These are phyloP conservation scores for Cladopsammia gracilis DNA, from an alignment of 64 coral and sea anemone species.

Conservation along the genomic window DNA sequence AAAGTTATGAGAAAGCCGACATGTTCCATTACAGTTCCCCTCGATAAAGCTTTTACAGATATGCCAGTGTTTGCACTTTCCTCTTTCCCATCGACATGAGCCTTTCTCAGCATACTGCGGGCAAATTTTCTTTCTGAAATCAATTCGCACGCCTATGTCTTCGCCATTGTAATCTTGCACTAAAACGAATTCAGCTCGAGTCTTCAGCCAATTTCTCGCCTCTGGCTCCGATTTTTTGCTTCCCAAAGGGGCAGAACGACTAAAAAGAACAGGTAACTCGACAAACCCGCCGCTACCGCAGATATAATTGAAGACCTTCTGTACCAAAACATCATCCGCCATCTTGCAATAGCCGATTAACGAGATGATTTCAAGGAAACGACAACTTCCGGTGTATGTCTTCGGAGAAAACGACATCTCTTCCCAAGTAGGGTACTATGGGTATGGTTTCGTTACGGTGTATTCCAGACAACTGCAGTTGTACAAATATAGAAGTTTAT, in stretches of 20 bases:
- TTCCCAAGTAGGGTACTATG: too few species aligned
- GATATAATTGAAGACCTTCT: conserved; percentile 63
- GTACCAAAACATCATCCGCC: neutral
- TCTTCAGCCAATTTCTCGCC: conserved; percentile 33
- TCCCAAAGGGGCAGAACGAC: conserved; percentile 18
- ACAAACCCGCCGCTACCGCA: conserved; percentile 46
- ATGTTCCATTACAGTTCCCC: conserved; percentile 4
- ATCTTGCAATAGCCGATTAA: neutral
- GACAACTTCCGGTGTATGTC: neutral
- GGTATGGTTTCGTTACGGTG: too few species aligned
- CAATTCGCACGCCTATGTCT: conserved; percentile 1
- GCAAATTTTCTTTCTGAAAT: conserved; percentile 52
- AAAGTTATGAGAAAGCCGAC: conserved; percentile 51
- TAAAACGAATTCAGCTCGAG: neutral
- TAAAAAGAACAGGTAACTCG: conserved; percentile 38
- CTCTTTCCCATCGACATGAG: neutral
- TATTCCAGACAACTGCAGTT: too few species aligned
- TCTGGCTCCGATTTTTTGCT: neutral
- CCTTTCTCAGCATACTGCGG: conserved; percentile 41
- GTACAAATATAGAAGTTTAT: too few species aligned
- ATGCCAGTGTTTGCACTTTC: conserved; percentile 51
- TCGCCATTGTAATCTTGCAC: conserved; percentile 16
- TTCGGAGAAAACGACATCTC: too few species aligned
- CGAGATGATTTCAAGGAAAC: neutral
- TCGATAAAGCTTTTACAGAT: conserved; percentile 61